Conservation (phyloP, 1,140 invertebrate genomes). For the Apolygus lucorum region DNA sequence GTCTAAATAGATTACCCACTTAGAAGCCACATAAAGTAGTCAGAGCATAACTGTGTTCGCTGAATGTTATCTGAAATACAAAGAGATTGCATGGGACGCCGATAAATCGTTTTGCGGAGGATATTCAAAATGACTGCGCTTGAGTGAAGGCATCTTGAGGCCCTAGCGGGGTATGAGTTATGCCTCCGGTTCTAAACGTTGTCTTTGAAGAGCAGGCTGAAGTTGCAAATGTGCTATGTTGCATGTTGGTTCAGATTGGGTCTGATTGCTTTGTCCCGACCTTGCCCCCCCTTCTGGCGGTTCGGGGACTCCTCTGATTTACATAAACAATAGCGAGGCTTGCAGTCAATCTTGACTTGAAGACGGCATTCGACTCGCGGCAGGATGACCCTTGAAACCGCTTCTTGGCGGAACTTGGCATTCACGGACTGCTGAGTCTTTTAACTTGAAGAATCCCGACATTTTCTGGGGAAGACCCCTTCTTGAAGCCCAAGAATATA, state of each 20-base stretch:
- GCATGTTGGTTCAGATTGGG: conserved; percentile 5
- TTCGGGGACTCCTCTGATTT: too few species aligned
- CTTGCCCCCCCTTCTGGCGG: not conserved
- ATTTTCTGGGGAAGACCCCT: not conserved
- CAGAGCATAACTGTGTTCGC: not conserved
- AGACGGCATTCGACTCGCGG: too few species aligned
- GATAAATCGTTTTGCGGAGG: not conserved
- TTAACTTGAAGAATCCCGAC: not conserved
- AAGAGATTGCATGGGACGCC: not conserved
- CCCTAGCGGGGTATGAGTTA: not conserved
- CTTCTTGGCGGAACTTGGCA: not conserved
- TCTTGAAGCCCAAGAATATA: not conserved
- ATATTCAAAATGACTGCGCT: not conserved
- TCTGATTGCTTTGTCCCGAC: conserved; percentile 10
- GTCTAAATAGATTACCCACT: too few species aligned
- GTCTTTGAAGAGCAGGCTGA: not conserved
- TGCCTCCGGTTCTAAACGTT: too few species aligned
- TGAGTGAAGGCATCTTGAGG: not conserved
- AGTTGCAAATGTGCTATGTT: conserved; percentile 11
- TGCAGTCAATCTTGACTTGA: conserved; percentile 4
- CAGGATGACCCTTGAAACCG: not conserved
- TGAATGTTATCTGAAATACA: not conserved
- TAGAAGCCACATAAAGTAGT: not conserved
- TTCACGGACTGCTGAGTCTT: not conserved
- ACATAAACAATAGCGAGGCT: conserved; percentile 1